phyloP scores from a whole-genome alignment of 92 coral and sea anemone genomes.

The Diadumene lineata region DNA sequence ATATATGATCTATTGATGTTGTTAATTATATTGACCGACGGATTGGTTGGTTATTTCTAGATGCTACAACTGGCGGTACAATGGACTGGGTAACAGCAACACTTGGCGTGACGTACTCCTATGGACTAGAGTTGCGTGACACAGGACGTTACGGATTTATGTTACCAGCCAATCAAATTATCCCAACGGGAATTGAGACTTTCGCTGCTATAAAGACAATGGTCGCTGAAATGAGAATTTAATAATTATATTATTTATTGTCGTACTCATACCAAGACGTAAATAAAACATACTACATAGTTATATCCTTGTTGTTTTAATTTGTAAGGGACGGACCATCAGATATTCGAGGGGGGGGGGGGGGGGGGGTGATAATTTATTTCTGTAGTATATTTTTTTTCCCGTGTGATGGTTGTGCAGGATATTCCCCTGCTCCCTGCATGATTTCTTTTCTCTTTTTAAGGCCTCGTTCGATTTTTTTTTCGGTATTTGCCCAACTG shows the following conservation, averaged over 20 bases:
- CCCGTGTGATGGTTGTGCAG: too few relatives aligned
- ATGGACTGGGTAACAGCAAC: conserved; percentile 66
- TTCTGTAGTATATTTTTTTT: too few relatives aligned
- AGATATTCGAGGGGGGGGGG: too few relatives aligned
- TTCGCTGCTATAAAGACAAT: conserved; percentile 65
- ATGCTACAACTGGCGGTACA: conserved; percentile 59
- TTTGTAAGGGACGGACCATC: too few relatives aligned
- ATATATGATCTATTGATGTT: too few relatives aligned
- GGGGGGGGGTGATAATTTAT: too few relatives aligned
- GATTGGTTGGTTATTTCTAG: conserved; percentile 13
- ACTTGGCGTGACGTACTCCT: conserved; percentile 60
- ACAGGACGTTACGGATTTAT: conserved; percentile 63
- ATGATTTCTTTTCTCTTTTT: too few relatives aligned
- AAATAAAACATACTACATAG: neutral
- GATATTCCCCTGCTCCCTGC: too few relatives aligned
- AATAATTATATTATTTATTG: conserved; percentile 4
- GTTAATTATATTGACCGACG: too few relatives aligned
- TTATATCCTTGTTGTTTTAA: too few relatives aligned
- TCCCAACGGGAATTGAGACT: conserved; percentile 73
- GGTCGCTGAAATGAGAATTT: conserved; percentile 56
- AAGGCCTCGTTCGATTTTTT: too few relatives aligned
- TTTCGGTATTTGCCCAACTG: too few relatives aligned
- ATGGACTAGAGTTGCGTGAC: conserved; percentile 71
- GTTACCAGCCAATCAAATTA: conserved; percentile 68
- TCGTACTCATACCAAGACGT: neutral